A percentile compares a stretch with the other conserved stretches of the same genome.
Conservation (phyloP, 2,888 invertebrate genomes). For the Steromphala cineraria region DNA sequence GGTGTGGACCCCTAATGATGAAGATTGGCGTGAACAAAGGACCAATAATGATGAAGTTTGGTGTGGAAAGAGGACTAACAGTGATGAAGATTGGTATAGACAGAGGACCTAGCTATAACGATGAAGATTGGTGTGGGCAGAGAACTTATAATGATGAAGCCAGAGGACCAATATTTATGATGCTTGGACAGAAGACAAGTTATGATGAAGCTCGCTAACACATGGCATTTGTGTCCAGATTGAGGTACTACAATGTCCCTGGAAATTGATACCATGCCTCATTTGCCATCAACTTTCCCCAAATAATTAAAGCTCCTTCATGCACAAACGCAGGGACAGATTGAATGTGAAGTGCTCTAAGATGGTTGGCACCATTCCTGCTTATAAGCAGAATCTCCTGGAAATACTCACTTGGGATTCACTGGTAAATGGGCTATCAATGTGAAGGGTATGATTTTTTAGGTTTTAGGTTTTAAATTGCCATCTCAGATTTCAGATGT, state of each 20-base stretch:
- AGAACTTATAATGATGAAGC: neutral
- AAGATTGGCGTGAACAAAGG: neutral
- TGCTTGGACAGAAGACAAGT: neutral
- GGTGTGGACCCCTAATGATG: neutral
- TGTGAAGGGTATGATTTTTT: too few relatives aligned
- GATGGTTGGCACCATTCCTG: neutral
- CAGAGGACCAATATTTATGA: too few relatives aligned
- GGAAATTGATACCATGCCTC: too few relatives aligned
- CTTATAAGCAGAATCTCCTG: too few relatives aligned
- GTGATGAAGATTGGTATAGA: neutral
- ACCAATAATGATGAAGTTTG: neutral
- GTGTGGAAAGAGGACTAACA: neutral
- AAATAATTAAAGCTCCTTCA: too few relatives aligned
- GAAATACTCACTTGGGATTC: too few relatives aligned
- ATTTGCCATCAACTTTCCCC: too few relatives aligned
- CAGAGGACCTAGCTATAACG: neutral
- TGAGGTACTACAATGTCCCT: neutral
- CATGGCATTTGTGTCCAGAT: neutral
- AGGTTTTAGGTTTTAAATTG: too few relatives aligned
- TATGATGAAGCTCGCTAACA: neutral
- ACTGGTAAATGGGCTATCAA: too few relatives aligned
- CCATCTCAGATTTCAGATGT: too few relatives aligned
- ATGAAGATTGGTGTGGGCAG: neutral
- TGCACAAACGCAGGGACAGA: neutral
- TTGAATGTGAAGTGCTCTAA: neutral